phyloP scores from a whole-genome alignment of 2,113 vertebrate genomes.

The Otolemur garnettii region DNA sequence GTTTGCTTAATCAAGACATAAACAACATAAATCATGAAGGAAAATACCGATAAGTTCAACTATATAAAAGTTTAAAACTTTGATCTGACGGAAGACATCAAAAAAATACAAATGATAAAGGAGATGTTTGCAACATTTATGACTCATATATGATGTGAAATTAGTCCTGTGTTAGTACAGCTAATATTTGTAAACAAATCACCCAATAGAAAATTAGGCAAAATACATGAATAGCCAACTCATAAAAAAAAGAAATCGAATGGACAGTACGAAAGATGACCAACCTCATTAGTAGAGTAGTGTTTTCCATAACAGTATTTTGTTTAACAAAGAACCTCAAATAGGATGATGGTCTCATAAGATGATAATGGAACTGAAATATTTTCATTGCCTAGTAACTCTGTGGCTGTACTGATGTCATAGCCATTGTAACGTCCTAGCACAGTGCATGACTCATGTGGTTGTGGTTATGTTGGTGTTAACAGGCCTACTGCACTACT shows the following conservation, averaged over 20 bases:
- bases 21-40: neutral
- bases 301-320: neutral
- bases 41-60: neutral
- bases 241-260: neutral
- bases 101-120: neutral
- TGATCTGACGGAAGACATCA: neutral
- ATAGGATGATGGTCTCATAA: neutral
- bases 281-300: neutral
- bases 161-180: neutral
- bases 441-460: neutral
- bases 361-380: neutral
- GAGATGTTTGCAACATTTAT: neutral
- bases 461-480: neutral
- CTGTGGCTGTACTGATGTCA: neutral
- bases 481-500: neutral
- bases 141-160: neutral
- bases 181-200: neutral
- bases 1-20: neutral
- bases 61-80: neutral
- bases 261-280: conserved; percentile 20
- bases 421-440: neutral
- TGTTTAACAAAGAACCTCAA: neutral
- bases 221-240: neutral
- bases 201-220: neutral
- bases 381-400: neutral